Evolutionary conservation across 64 coral and sea anemone genomes (phyloP).

Genomic region (Actinia tenebrosa): DNA sequence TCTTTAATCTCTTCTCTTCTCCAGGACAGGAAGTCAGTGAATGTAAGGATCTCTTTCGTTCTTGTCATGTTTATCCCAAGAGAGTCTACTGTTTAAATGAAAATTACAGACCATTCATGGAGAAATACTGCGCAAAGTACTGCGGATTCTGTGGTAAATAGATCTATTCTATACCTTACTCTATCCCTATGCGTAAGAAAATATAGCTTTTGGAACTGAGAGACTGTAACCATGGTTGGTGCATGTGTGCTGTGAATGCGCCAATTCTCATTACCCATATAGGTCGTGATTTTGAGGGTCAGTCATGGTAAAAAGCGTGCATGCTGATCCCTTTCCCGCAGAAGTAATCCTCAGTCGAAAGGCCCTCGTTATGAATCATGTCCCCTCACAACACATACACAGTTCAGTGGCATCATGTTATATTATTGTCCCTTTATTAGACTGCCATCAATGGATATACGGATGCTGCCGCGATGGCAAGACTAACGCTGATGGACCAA

Average conservation of each 20-base stretch:
- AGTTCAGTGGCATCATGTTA: not conserved
- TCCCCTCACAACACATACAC: no score
- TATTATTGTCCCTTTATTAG: not conserved
- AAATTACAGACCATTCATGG: conserved; percentile 1
- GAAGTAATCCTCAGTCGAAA: no score
- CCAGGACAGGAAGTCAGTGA: not conserved
- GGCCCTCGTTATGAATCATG: no score
- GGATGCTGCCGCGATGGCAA: conserved; percentile 18
- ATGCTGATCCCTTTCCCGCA: no score
- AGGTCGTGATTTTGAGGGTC: no score
- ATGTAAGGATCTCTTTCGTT: not conserved
- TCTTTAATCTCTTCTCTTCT: not conserved
- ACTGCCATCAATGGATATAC: not conserved
- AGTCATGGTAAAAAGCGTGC: no score
- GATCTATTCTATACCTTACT: not conserved
- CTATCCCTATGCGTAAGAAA: no score
- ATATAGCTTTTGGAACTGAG: no score
- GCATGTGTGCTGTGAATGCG: no score
- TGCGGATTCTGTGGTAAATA: conserved; percentile 31
- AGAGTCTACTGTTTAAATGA: conserved; percentile 14
- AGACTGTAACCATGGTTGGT: no score
- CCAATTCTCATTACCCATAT: no score
- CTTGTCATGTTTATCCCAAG: not conserved
- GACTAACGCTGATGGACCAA: conserved; percentile 23
- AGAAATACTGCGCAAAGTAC: conserved; percentile 30